These are phyloP conservation scores for Spodoptera picta DNA, from an alignment of 2,888 invertebrate genomes.

Conservation along the genomic window DNA sequence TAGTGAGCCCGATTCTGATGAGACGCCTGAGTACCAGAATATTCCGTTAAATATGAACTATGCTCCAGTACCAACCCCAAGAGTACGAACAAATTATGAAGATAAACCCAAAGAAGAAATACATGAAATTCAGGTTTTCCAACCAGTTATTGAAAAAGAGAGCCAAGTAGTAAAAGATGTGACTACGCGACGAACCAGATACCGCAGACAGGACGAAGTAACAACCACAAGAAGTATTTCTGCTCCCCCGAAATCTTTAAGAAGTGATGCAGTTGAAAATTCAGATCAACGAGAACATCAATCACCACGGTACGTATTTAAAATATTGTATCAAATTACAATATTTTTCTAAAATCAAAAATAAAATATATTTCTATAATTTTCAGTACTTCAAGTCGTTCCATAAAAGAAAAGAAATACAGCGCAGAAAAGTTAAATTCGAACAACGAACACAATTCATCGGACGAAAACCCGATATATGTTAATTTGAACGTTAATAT, in stretches of 20 bases:
- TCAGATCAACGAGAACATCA: conserved; percentile 49
- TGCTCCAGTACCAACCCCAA: conserved; percentile 76
- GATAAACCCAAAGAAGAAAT: conserved; percentile 63
- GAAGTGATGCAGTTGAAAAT: conserved; percentile 56
- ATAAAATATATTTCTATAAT: conserved; percentile 41
- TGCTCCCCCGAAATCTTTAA: conserved; percentile 74
- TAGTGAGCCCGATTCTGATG: conserved; percentile 83
- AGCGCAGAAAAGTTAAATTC: conserved; percentile 26
- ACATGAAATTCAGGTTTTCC: conserved; percentile 65
- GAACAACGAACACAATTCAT: conserved; percentile 36
- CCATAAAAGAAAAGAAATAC: conserved; percentile 44
- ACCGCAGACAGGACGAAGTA: conserved; percentile 66
- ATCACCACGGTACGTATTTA: conserved; percentile 55
- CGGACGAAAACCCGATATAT: conserved; percentile 63
- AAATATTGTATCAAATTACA: conserved; percentile 19
- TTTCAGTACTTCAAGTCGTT: conserved; percentile 40
- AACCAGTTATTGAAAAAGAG: conserved; percentile 75
- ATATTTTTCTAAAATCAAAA: neutral
- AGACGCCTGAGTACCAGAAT: conserved; percentile 80
- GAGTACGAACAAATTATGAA: conserved; percentile 73
- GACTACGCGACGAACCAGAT: conserved; percentile 65
- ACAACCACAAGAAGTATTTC: conserved; percentile 74
- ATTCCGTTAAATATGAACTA: conserved; percentile 70
- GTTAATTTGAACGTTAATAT: conserved; percentile 60
- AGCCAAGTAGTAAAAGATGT: conserved; percentile 52